A percentile compares a stretch with the other conserved stretches of the same genome.
Conservation (phyloP, 2,888 invertebrate genomes). For the Tetragonula carbonaria region DNA sequence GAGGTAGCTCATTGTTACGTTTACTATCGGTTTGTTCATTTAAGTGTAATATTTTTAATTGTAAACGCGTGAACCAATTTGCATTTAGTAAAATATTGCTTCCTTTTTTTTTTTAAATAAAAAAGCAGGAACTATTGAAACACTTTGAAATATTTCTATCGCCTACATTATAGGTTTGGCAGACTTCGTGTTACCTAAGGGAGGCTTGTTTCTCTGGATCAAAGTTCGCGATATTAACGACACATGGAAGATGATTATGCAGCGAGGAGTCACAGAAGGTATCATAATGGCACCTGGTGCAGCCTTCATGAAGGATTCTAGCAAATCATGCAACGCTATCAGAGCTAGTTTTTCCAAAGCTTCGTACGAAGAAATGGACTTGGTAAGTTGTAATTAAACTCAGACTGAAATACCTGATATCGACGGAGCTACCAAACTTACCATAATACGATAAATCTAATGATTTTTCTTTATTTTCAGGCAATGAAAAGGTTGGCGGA, state of each 20-base stretch:
- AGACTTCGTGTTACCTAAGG: slow-evolving; percentile 88
- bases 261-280: slow-evolving; percentile 88
- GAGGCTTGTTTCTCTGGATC: slow-evolving; percentile 93
- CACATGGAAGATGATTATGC: slow-evolving; percentile 90
- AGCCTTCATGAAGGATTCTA: slow-evolving; percentile 88
- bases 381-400: slow-evolving; percentile 78
- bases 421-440: background rate
- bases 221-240: slow-evolving; percentile 88
- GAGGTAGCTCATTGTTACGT: background rate
- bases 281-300: slow-evolving; percentile 91
- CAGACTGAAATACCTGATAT: background rate
- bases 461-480: slow-evolving; percentile 60
- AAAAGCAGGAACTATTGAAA: background rate
- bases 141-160: background rate
- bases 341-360: slow-evolving; percentile 90
- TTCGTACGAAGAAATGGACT: slow-evolving; percentile 87
- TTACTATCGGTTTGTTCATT: background rate
- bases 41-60: background rate
- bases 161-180: slow-evolving; percentile 85
- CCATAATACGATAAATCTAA: background rate
- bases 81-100: background rate
- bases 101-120: background rate
- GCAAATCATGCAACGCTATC: slow-evolving; percentile 88
- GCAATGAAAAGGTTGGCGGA: slow-evolving; percentile 87
- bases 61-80: background rate